Base-by-base conservation (phyloP, 2,888 invertebrate species). In the Ophion ellenae region DNA sequence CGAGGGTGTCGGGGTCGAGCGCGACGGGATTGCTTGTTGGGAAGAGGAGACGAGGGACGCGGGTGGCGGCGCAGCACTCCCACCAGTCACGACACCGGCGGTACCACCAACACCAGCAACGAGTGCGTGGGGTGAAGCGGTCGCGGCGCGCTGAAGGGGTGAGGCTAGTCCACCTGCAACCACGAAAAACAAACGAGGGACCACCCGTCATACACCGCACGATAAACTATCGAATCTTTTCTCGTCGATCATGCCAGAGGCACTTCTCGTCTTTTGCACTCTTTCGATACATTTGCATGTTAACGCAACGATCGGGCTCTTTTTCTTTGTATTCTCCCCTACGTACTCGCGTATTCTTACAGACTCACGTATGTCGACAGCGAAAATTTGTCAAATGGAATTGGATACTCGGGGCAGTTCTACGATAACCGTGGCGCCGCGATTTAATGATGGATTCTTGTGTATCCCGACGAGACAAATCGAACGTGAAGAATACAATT, bases 81-180 rank as follows among this genome's bases (percentile, higher is more conserved):
- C 86, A 83, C 88, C 87, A 85, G 81, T 83, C 84, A 86, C 92
- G 91, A 90, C 90, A 91, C 90, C 90, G 90, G 92, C 89, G 90
- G 80, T 73, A 83, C 80, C 90, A 90, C 90, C 89, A 88, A 85
- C 87, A 89, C 90, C 89, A 91, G 90, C 90, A 86, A 90, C 90
- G 88, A 90, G 89, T 47, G 92, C 92, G 91, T 93, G 93, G 90
- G 94, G 94, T 89, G 94, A 94, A 90, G 94, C 93, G 91, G 93
- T 93, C 89, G 93, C 92, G 93, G 93, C 93, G 91, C 94, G 94
- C 91, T 94, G 94, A 93, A 94, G 93, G 93, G 94, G 94, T 91
- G 94, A 94, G 91, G 94, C 93, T 90, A 94, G 91, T 93, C 94
- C 94, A 94, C 94, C 94, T 94, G 94, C 93, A 93, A 93, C 92